Conservation (phyloP, 2,888 invertebrate species). For the Tetramorium bicarinatum region DNA sequence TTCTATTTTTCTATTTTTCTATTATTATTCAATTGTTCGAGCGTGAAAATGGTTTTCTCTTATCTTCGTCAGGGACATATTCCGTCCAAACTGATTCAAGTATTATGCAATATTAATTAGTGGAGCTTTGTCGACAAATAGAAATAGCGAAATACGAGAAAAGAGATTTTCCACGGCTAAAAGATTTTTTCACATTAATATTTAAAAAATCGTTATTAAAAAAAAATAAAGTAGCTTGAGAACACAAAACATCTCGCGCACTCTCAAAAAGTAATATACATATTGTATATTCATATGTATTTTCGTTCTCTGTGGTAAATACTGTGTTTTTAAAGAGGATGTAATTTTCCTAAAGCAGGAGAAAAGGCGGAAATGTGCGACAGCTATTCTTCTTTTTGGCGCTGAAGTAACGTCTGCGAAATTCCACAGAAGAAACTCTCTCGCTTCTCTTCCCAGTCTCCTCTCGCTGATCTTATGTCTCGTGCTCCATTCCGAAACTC, state of each 20-base stretch:
- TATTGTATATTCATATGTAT: not conserved
- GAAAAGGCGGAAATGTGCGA: constrained; percentile 37
- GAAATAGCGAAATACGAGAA: constrained; percentile 49
- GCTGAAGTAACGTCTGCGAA: constrained; percentile 67
- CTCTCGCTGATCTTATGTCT: constrained; percentile 57
- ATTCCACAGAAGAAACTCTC: constrained; percentile 54
- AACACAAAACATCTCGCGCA: not conserved
- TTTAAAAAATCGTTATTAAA: not conserved
- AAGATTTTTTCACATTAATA: not conserved
- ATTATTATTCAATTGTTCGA: constrained; percentile 65
- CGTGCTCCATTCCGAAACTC: constrained; percentile 69
- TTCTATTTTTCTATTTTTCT: too few species aligned
- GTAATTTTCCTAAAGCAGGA: not conserved
- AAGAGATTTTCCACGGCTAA: not conserved
- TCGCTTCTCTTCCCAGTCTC: constrained; percentile 53
- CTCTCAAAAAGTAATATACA: constrained; percentile 2
- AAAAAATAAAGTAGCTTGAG: constrained; percentile 12
- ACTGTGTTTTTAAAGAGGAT: constrained; percentile 21
- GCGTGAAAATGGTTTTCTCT: constrained; percentile 62
- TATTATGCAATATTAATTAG: constrained; percentile 64
- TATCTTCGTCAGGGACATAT: constrained; percentile 43
- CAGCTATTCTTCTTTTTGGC: constrained; percentile 62
- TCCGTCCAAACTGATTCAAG: constrained; percentile 42
- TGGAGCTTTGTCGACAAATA: constrained; percentile 59
- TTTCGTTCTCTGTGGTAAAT: not conserved